A percentile compares a stretch with the other conserved stretches of the same genome.
phyloP scores from a whole-genome alignment of 2,113 vertebrate species.

The Phaetusa simplex region DNA sequence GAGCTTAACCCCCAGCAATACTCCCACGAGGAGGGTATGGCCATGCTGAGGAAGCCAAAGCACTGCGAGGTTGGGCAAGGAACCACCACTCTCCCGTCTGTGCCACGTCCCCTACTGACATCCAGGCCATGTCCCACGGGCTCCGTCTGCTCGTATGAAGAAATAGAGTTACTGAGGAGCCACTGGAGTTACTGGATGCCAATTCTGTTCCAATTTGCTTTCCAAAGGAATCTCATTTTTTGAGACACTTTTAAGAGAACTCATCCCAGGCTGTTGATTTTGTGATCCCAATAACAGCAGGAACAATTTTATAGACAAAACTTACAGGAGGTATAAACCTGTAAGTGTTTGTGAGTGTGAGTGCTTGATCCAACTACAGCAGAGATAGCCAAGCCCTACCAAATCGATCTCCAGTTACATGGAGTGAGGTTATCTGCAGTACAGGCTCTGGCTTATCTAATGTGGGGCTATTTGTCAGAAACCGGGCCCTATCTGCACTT shows the following conservation, averaged over 20 bases:
- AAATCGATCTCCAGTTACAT: fast-evolving
- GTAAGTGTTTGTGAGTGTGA: too few relatives aligned
- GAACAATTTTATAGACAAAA: background rate
- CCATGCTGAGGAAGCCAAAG: background rate
- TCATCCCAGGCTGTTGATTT: background rate
- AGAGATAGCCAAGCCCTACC: too few relatives aligned
- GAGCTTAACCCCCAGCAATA: background rate
- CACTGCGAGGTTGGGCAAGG: background rate
- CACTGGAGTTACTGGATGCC: background rate
- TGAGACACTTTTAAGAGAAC: background rate
- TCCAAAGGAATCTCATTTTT: background rate
- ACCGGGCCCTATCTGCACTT: fast-evolving
- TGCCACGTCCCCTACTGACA: background rate
- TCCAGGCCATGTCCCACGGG: background rate
- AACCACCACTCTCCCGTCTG: too few relatives aligned
- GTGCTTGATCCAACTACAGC: background rate
- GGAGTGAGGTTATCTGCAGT: background rate
- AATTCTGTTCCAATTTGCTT: background rate
- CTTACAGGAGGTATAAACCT: background rate
- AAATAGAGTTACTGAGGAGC: background rate
- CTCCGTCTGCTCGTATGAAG: fast-evolving
- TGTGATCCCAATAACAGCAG: background rate
- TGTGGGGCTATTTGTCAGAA: background rate
- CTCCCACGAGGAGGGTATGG: background rate
- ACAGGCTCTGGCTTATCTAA: background rate